phyloP scores from a whole-genome alignment of 2,797 vertebrate genomes.

The Lerista edwardsae region DNA sequence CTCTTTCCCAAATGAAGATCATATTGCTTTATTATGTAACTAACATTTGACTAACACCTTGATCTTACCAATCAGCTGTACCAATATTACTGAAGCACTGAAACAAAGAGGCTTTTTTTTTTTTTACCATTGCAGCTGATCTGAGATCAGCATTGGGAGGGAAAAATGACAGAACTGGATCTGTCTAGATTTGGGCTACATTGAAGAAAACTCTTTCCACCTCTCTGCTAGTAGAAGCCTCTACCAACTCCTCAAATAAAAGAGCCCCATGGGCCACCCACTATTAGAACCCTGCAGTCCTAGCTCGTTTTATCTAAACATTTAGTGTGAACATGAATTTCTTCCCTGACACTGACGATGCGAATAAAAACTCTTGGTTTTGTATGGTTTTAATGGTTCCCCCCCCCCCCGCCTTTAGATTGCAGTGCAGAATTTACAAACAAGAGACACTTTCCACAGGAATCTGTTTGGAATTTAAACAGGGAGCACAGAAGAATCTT shows the following conservation, averaged over 20 bases:
- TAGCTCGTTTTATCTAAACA: conserved; percentile 59
- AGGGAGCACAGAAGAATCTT: conserved; percentile 43
- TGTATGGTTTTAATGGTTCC: background rate
- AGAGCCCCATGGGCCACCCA: background rate
- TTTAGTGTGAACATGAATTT: conserved; percentile 54
- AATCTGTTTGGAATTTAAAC: conserved; percentile 54
- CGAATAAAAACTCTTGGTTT: conserved; percentile 34
- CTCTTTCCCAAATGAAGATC: background rate
- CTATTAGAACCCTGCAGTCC: background rate
- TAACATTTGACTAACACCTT: background rate
- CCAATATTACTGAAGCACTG: background rate
- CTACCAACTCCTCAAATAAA: background rate
- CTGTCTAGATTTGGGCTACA: too few relatives aligned
- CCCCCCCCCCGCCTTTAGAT: conserved; percentile 57
- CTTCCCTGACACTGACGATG: conserved; percentile 53
- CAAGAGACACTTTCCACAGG: conserved; percentile 47
- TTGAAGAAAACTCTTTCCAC: conserved; percentile 10
- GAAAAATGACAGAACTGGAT: background rate
- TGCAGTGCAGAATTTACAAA: conserved; percentile 38
- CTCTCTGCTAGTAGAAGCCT: background rate
- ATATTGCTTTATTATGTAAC: background rate
- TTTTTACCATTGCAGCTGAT: background rate
- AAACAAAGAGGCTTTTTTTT: background rate
- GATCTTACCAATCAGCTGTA: background rate
- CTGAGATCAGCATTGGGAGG: background rate